phyloP scores from a whole-genome alignment of 2,888 invertebrate species.

The Brassicogethes aeneus region DNA sequence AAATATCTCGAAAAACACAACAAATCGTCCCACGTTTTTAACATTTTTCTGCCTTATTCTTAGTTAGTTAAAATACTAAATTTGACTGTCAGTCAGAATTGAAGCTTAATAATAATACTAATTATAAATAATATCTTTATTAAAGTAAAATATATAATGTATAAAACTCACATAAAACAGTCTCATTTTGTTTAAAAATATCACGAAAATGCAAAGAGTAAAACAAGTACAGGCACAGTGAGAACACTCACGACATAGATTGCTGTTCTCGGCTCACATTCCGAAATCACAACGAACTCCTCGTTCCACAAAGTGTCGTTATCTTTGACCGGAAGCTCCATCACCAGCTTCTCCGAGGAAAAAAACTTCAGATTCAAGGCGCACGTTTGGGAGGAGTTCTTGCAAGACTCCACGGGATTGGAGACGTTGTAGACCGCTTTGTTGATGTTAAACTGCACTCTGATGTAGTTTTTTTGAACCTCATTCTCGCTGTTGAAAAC shows the following conservation, averaged over 20 bases:
- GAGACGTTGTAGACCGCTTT: conserved; percentile 63
- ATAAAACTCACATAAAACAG: too few relatives aligned
- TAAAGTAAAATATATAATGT: too few relatives aligned
- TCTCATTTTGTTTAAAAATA: too few relatives aligned
- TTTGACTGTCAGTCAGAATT: too few relatives aligned
- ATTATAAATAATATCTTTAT: too few relatives aligned
- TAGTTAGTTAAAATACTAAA: too few relatives aligned
- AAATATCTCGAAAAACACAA: too few relatives aligned
- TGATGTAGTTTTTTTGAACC: conserved; percentile 59
- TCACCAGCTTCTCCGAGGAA: conserved; percentile 58
- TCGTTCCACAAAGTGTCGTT: conserved; percentile 66
- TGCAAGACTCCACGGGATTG: conserved; percentile 51
- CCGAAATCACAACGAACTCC: conserved; percentile 62
- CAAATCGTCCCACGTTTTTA: too few relatives aligned
- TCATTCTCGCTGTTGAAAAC: conserved; percentile 78
- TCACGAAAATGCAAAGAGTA: conserved; percentile 65
- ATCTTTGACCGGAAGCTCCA: conserved; percentile 55
- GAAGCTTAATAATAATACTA: too few relatives aligned
- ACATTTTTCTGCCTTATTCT: too few relatives aligned
- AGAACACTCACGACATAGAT: conserved; percentile 60
- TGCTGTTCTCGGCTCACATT: conserved; percentile 64
- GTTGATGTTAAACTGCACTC: conserved; percentile 59
- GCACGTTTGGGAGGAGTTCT: conserved; percentile 54
- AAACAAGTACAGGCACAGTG: conserved; percentile 60
- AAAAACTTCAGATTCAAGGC: conserved; percentile 58